Conservation (phyloP, 2,113 vertebrate species). For the Nicator chloris region DNA sequence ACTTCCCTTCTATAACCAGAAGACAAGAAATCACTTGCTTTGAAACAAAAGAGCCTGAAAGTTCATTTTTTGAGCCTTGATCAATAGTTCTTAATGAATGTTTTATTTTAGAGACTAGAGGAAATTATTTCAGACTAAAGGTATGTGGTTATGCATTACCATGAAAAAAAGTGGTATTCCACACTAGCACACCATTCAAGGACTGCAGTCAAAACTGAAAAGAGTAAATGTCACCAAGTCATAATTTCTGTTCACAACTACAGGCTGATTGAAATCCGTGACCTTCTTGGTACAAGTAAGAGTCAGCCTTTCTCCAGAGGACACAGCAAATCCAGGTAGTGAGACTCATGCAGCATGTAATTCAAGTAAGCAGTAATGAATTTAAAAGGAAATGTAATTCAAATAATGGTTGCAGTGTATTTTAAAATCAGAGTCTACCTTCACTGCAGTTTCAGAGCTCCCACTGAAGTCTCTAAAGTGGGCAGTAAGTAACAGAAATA, state of each 20-base stretch:
- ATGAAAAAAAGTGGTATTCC: neutral
- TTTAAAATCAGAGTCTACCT: neutral
- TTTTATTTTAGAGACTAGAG: constrained; percentile 16
- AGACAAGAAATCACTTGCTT: neutral
- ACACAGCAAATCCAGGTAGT: neutral
- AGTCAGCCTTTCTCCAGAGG: neutral
- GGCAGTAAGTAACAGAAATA: neutral
- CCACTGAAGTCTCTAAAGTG: neutral
- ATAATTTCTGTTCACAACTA: neutral
- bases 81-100: neutral
- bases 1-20: neutral
- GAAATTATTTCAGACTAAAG: constrained; percentile 17
- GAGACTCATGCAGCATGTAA: neutral
- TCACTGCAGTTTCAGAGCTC: neutral
- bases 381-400: neutral
- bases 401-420: neutral
- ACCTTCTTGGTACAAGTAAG: neutral
- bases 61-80: neutral
- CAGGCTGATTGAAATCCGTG: neutral
- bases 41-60: neutral
- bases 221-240: neutral
- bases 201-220: neutral
- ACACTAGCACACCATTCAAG: neutral
- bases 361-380: neutral
- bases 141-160: neutral